Base-by-base conservation (phyloP, 1,140 invertebrate species). In the Oryctes rhinoceros region DNA sequence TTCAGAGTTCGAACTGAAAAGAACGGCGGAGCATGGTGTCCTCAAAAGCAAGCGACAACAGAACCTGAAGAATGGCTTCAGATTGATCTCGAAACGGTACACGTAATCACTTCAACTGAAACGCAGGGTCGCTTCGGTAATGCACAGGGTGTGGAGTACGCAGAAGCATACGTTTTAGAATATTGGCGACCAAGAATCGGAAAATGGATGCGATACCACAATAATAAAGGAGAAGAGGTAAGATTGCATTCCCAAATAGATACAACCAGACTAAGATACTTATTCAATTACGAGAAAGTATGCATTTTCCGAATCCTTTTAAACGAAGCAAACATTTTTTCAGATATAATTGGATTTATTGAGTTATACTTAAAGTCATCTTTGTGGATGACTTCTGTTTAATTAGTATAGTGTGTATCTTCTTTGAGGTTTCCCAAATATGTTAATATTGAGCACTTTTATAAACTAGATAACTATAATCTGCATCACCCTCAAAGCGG, bases 111-210 rank as follows among this genome's bases (percentile, higher is more conserved):
- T 18, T 92, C 91, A n/a, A 92, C 95, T 11, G 94, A 94, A 86
- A 95, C 94, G 18, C 95, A 96, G 87, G 95, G 95, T 59, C 91
- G 95, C 67, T 96, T 96, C 87, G 95, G 95, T 7, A 96, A 96
- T 86, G 95, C 95, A 30, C 91, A 94, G 82, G 95, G 95, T 44
- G 90, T 92, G 82, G 96, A 97, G 87, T 97, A 90, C 86, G 91
- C 94, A 13, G 93, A 95, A 86, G 89, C 92, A 37, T 96, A 95
- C 87, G 87, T 94, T 78, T 86, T 97, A 75, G 94, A 96, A 84
- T 97, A 96, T 85, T 94, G 92, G 92, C 87, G 94, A 82, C 92
- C 93, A 11, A 89, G 90, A 49, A 86, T 94, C 20, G 89, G 90
- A 24, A 93, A 93, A 86, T 95, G 94, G 94, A 92, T 93, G 53